Percentiles rank a stretch among this genome's conserved stretches.
Evolutionary conservation across 2,888 invertebrate genomes (phyloP).

Genomic region (Lydus trimaculatus): DNA sequence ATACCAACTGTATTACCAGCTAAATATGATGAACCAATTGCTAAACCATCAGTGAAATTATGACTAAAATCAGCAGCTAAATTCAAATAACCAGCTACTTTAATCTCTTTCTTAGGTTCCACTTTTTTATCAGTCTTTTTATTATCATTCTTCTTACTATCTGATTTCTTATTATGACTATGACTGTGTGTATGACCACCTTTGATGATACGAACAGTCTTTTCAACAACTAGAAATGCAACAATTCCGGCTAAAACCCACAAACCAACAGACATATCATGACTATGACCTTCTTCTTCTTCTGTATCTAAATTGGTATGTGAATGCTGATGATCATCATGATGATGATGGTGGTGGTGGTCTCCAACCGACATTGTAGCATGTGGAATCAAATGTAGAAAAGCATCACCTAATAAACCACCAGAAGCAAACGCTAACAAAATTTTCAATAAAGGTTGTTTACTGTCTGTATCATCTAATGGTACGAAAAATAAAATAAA

Average conservation of each 20-base stretch:
- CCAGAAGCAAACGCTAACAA: slow-evolving; percentile 94
- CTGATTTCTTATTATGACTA: slow-evolving; percentile 63
- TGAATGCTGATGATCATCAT: slow-evolving; percentile 51
- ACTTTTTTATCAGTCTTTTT: slow-evolving; percentile 56
- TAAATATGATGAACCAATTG: slow-evolving; percentile 97
- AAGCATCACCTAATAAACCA: slow-evolving; percentile 97
- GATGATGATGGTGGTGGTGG: slow-evolving; percentile 50
- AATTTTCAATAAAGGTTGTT: slow-evolving; percentile 87
- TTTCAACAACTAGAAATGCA: slow-evolving; percentile 92
- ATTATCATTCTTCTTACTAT: slow-evolving; percentile 35
- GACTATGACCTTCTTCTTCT: slow-evolving; percentile 67
- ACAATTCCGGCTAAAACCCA: slow-evolving; percentile 95
- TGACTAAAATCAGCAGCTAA: slow-evolving; percentile 98
- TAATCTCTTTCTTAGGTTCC: slow-evolving; percentile 64
- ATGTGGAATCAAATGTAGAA: slow-evolving; percentile 98
- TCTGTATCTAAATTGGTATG: slow-evolving; percentile 64
- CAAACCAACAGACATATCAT: slow-evolving; percentile 91
- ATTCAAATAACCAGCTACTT: slow-evolving; percentile 94
- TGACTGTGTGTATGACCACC: slow-evolving; percentile 73
- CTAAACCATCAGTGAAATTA: slow-evolving; percentile 99
- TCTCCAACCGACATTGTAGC: slow-evolving; percentile 72
- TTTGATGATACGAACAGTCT: slow-evolving; percentile 86
- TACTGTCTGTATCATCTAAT: slow-evolving; percentile 83
- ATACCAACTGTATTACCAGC: slow-evolving; percentile 88
- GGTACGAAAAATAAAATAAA: slow-evolving; percentile 93